Percentiles rank a stretch among this genome's conserved stretches.
Conservation (phyloP, 2,113 vertebrate species). For the Serilophus lunatus region DNA sequence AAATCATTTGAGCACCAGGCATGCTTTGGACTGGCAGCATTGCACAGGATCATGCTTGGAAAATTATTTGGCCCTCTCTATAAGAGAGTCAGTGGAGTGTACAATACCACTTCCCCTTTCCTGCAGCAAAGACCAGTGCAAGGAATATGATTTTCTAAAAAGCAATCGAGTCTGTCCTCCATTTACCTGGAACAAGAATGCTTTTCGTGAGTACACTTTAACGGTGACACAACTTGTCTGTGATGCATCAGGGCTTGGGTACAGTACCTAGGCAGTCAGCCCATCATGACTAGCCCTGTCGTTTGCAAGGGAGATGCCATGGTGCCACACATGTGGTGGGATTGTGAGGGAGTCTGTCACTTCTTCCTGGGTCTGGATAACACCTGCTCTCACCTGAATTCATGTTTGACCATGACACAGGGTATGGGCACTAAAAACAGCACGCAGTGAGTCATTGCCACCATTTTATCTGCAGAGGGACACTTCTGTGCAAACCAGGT, state of each 20-base stretch:
- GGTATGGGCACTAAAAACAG: neutral
- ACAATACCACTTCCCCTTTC: neutral
- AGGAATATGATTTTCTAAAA: neutral
- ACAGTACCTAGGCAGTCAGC: neutral
- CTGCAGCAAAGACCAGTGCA: neutral
- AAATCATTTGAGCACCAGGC: neutral
- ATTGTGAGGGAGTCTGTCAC: neutral
- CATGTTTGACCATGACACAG: accelerated
- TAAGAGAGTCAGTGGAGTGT: neutral
- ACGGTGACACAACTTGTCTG: neutral
- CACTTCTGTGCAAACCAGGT: neutral
- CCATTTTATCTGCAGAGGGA: neutral
- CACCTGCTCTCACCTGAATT: neutral
- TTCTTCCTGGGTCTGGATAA: neutral
- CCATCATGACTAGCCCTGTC: neutral
- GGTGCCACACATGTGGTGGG: accelerated
- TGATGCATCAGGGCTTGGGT: neutral
- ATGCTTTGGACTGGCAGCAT: neutral
- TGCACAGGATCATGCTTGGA: accelerated
- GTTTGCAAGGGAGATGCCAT: accelerated
- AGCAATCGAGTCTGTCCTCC: neutral
- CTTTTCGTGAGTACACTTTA: neutral
- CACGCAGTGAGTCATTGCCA: neutral
- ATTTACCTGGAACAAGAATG: neutral
- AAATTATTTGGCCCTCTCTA: neutral